Evolutionary conservation across 2,888 invertebrate genomes (phyloP), one percentile per base, ranked within the genome.

Genomic region (Dynastes grantii): DNA sequence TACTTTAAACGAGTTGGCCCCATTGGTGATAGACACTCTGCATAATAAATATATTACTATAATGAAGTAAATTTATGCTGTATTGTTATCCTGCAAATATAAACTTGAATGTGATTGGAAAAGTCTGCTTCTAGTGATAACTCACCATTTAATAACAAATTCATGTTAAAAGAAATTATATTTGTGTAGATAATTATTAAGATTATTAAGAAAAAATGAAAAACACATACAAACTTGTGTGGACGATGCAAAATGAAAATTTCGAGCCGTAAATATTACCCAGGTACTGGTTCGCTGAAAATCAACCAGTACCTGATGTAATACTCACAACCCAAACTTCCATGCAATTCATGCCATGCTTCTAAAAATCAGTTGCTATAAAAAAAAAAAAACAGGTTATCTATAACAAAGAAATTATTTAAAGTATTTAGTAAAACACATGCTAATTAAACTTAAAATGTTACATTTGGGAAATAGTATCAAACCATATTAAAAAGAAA

Each of bases 221-320:
- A 61, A 45, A n/a, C 11, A 45, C 63, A 77, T 65, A 73, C 78
- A 75, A 78, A 78, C 73, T 71, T 78, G 65, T n/a, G 53, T 51
- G 61, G 51, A 67, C 75, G 79, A 78, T 77, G 80, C 70, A 63
- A 76, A 79, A 83, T 80, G 84, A 85, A 85, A 5, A 84, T 73
- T 65, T 37, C 88, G 90, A 90, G 91, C 91, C 92, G 93, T 91
- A 94, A 97, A 96, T 95, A 96, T 97, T 94, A 96, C 95, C 95
- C 95, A 96, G 95, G 92, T 93, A 97, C 97, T 92, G 82, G 83
- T 85, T 84, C 86, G 85, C 86, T 86, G 85, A 86, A 86, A 88
- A 83, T 81, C 83, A 90, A 95, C 97, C 97, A 97, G 97, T 98
- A 98, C 98, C 97, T 98, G 97, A 97, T 97, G 97, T 97, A 98